phyloP scores from a whole-genome alignment of 2,797 vertebrate species.

The Eurystomus glaucurus region DNA sequence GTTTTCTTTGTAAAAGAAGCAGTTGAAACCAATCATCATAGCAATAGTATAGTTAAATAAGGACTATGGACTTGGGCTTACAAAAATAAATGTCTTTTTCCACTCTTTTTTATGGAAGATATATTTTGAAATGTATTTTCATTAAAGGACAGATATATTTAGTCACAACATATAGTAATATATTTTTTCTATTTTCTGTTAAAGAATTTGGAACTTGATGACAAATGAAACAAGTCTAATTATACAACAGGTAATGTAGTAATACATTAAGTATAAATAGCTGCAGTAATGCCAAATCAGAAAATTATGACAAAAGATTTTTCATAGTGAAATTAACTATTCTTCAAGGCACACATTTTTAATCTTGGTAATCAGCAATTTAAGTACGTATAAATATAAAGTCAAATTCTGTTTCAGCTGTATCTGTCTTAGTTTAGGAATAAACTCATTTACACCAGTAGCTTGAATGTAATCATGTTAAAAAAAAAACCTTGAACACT shows the following conservation, averaged over 20 bases:
- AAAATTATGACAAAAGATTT: background rate
- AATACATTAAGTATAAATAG: background rate
- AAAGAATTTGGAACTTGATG: background rate
- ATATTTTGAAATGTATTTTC: background rate
- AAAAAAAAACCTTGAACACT: accelerated
- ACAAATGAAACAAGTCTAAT: background rate
- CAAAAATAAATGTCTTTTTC: background rate
- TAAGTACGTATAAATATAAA: background rate
- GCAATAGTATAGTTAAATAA: background rate
- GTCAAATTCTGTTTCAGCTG: background rate
- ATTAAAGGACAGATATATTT: background rate
- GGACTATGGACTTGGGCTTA: background rate
- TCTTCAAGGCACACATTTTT: background rate
- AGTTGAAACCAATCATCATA: background rate
- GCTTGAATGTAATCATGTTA: background rate
- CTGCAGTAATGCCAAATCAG: background rate
- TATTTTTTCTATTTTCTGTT: background rate
- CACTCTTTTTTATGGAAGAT: background rate
- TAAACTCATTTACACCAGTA: background rate
- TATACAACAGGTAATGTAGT: background rate
- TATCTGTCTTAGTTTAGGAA: background rate
- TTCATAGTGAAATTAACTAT: background rate
- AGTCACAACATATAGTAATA: background rate
- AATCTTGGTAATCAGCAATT: background rate
- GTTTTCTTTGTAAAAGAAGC: background rate